Evolutionary conservation across 2,888 invertebrate species (phyloP).

Genomic region (Sipha maydis): DNA sequence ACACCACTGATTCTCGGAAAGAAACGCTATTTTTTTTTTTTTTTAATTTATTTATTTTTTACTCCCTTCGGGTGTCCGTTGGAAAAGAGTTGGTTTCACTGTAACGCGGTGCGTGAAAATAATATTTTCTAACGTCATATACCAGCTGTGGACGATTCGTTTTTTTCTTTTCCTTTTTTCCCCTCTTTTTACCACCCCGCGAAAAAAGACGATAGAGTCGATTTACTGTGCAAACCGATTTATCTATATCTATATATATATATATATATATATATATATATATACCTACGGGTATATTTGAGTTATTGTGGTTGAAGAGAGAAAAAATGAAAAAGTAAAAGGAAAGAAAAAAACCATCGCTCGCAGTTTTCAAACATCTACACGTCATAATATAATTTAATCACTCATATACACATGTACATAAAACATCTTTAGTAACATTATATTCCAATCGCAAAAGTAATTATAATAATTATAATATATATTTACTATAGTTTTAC

Average conservation of each 20-base stretch:
- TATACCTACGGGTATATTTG: background rate
- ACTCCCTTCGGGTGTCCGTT: background rate
- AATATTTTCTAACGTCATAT: background rate
- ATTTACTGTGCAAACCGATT: constrained; percentile 26
- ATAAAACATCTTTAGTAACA: background rate
- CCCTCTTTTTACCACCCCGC: background rate
- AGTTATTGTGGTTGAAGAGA: background rate
- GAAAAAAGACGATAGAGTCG: constrained; percentile 4
- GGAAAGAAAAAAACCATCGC: background rate
- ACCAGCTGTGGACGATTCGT: background rate
- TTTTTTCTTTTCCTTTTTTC: background rate
- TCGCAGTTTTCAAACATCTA: background rate
- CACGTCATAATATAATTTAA: background rate
- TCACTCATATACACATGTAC: background rate
- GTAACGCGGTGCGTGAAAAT: background rate
- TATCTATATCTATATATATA: background rate
- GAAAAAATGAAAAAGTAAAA: background rate
- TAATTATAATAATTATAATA: no score
- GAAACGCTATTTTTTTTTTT: background rate
- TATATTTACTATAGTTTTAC: no score
- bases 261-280: background rate
- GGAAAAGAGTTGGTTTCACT: background rate
- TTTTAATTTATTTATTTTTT: background rate
- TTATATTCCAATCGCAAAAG: background rate
- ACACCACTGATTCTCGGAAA: background rate